A percentile compares a stretch with the other conserved stretches of the same genome.
Evolutionary conservation across 2,888 invertebrate species (phyloP).

Genomic region (Spisula subtruncata): DNA sequence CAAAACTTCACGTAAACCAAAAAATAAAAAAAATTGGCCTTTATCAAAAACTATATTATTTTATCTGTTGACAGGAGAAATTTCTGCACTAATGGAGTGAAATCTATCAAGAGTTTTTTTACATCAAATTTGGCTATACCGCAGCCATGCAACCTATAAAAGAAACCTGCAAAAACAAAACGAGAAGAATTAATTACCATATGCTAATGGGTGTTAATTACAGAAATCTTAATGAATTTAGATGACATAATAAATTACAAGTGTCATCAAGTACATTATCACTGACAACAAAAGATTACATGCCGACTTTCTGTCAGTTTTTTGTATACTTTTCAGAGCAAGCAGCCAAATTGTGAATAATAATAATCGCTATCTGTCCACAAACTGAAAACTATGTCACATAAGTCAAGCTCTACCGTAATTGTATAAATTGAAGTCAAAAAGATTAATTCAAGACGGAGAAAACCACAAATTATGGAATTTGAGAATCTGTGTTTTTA

Average conservation of each 20-base stretch:
- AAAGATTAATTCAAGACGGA: background rate
- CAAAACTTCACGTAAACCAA: too few relatives aligned
- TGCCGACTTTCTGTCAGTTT: background rate
- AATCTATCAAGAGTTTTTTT: slow-evolving; percentile 27
- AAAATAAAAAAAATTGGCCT: too few relatives aligned
- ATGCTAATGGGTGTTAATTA: slow-evolving; percentile 45
- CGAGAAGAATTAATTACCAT: slow-evolving; percentile 26
- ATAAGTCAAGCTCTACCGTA: background rate
- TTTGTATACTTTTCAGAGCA: background rate
- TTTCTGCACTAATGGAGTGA: slow-evolving; percentile 1
- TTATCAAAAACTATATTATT: background rate
- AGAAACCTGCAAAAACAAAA: background rate
- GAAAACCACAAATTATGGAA: background rate
- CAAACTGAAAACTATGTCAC: background rate
- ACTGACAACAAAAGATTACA: slow-evolving; percentile 8
- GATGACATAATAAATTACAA: slow-evolving; percentile 33
- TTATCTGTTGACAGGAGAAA: background rate
- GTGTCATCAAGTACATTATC: slow-evolving; percentile 10
- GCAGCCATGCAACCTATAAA: background rate
- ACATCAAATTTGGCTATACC: background rate
- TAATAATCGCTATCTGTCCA: background rate
- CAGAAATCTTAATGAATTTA: slow-evolving; percentile 19
- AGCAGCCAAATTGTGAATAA: slow-evolving; percentile 19
- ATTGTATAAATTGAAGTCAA: slow-evolving; percentile 9
- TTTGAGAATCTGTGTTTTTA: too few relatives aligned